Percentiles rank a stretch among this genome's conserved stretches.
These are phyloP conservation scores for Sciurus carolinensis DNA, from an alignment of 2,797 vertebrate genomes.

Conservation along the genomic window DNA sequence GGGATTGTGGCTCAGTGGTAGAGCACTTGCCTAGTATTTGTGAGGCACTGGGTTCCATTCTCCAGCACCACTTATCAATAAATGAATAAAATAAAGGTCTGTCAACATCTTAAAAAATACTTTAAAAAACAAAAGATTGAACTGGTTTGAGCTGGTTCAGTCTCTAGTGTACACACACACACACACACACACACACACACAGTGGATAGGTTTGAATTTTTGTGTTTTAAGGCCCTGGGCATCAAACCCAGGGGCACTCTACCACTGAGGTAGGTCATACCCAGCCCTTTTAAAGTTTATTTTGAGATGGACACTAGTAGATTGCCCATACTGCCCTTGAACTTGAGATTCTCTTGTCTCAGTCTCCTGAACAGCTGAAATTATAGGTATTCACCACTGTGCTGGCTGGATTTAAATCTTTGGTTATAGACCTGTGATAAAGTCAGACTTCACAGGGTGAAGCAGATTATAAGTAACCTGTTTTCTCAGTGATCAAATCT, in stretches of 20 bases:
- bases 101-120: too few species aligned
- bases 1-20: too few species aligned
- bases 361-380: background rate
- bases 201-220: background rate
- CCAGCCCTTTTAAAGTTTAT: background rate
- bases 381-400: background rate
- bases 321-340: background rate
- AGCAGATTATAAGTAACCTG: background rate
- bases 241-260: background rate
- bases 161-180: too few species aligned
- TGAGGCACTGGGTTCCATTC: too few species aligned
- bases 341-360: background rate
- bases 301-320: too few species aligned
- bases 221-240: background rate
- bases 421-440: background rate
- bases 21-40: too few species aligned
- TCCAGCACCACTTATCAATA: too few species aligned
- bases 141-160: background rate
- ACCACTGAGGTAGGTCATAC: background rate
- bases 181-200: too few species aligned
- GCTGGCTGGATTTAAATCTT: background rate
- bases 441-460: slow-evolving; percentile 13
- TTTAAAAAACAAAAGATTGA: background rate
- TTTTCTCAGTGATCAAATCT: background rate
- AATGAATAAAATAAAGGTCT: too few species aligned